Evolutionary conservation across 2,113 vertebrate species (phyloP).

Genomic region (Blennius ocellaris): DNA sequence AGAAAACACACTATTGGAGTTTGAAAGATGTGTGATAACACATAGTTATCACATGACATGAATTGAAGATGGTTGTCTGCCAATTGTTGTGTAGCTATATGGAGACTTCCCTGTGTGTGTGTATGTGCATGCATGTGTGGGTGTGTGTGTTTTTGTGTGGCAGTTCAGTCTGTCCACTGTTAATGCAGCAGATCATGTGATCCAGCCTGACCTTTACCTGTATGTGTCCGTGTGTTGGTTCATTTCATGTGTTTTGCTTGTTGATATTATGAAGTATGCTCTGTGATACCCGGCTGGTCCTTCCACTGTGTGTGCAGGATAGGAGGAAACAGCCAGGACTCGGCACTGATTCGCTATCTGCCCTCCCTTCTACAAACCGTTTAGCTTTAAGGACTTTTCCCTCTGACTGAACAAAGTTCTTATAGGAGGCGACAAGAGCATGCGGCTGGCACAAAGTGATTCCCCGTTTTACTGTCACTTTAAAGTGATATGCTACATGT

Average conservation of each 20-base stretch:
- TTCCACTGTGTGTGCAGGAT: slow-evolving; percentile 27
- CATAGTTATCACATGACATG: too few species aligned
- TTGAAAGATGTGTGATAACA: too few species aligned
- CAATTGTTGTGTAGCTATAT: not conserved
- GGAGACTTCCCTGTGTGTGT: not conserved
- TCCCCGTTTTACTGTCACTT: slow-evolving; percentile 77
- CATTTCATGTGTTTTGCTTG: not conserved
- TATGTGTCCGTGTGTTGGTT: not conserved
- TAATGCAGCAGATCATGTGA: too few species aligned
- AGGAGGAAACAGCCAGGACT: slow-evolving; percentile 41
- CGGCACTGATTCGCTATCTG: slow-evolving; percentile 59
- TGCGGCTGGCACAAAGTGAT: slow-evolving; percentile 76
- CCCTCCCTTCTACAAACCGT: slow-evolving; percentile 55
- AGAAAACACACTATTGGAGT: too few species aligned
- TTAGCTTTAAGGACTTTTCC: slow-evolving; percentile 71
- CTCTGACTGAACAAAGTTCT: slow-evolving; percentile 79
- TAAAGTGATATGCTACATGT: slow-evolving; percentile 78
- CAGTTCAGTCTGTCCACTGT: not conserved
- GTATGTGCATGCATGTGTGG: too few species aligned
- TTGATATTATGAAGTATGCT: not conserved
- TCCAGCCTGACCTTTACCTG: not conserved
- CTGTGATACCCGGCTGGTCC: not conserved
- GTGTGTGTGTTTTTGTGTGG: too few species aligned
- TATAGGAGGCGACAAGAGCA: slow-evolving; percentile 74
- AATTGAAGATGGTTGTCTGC: slow-evolving; percentile 18